Evolutionary conservation across 2,113 vertebrate species (phyloP), one percentile per base, ranked within the genome.

Genomic region (Leucopsar rothschildi): DNA sequence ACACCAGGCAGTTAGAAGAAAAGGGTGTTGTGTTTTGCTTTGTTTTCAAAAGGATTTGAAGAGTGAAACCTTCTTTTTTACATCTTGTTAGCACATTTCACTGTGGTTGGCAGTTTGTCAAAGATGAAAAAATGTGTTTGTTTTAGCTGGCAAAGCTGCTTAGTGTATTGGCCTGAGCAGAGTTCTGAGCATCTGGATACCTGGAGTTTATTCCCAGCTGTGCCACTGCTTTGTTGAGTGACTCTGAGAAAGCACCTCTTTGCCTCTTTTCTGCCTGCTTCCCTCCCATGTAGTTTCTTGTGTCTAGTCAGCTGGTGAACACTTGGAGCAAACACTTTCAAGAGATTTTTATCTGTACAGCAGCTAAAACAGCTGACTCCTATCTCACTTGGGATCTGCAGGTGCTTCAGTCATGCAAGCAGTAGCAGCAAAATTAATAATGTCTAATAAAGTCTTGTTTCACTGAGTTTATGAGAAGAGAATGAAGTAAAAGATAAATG

Each of bases 1-100:
- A 65, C 23, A 57, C 14, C 6, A 12, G 73, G 15, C 29, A 89
- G 86, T 21, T 24, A 93, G 61, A 73, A 85, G 87, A 68, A 71
- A 69, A 55, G 4, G 10, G 16, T 65, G 39, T 22, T 31, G 18
- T 68, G 31, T 64, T 79, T 35, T 56, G 15, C 50, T 59, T 29
- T 44, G 23, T 40, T 91, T 88, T 73, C 12, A 10, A 50, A 88
- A 75, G 86, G 39, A 71, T 68, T 63, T 86, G 73, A 68, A 88
- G 84, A 77, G 56, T 45, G 37, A 70, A 80, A 80, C 73, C 60
- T 92, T 24, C 44, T 80, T 94, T 95, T 91, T 42, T 77, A 57
- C 47, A 50, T 66, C 66, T 86, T 82, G n/a, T 92, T 95, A 73
- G 47, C 39, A 55, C 78, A 69, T 90, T 96, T 92, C 59, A 47